These are phyloP conservation scores for Ursus arctos DNA, from an alignment of 2,113 vertebrate species.

Conservation along the genomic window DNA sequence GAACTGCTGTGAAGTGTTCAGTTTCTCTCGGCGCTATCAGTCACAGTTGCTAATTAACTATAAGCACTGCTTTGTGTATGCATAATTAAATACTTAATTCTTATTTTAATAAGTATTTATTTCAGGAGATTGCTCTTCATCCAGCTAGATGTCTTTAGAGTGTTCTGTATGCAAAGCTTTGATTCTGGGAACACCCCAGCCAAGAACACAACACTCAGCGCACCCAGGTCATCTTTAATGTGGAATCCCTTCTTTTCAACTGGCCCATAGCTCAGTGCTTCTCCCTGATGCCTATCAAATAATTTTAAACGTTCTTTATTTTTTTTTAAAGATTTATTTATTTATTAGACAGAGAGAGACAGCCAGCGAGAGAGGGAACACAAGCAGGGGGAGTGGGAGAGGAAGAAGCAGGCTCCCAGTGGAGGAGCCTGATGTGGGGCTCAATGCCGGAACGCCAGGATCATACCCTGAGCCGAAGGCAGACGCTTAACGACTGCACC, in stretches of 20 bases:
- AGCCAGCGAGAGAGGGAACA: too few relatives aligned
- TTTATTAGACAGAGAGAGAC: too few relatives aligned
- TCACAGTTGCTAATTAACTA: background rate
- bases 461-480: too few relatives aligned
- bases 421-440: too few relatives aligned
- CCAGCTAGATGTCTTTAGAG: background rate
- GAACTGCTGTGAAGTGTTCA: background rate
- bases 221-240: background rate
- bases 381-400: too few relatives aligned
- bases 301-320: background rate
- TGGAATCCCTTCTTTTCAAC: background rate
- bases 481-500: too few relatives aligned
- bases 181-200: background rate
- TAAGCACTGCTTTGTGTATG: background rate
- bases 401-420: too few relatives aligned
- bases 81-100: constrained; percentile 14
- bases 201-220: too few relatives aligned
- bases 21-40: background rate
- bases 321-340: background rate
- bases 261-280: background rate
- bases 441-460: too few relatives aligned
- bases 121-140: background rate
- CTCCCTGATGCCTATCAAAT: background rate
- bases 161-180: background rate
- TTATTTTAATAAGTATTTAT: background rate